Percentiles rank a stretch among this genome's conserved stretches.
Evolutionary conservation across 2,797 vertebrate species (phyloP).

Genomic region (Melanitta fusca): DNA sequence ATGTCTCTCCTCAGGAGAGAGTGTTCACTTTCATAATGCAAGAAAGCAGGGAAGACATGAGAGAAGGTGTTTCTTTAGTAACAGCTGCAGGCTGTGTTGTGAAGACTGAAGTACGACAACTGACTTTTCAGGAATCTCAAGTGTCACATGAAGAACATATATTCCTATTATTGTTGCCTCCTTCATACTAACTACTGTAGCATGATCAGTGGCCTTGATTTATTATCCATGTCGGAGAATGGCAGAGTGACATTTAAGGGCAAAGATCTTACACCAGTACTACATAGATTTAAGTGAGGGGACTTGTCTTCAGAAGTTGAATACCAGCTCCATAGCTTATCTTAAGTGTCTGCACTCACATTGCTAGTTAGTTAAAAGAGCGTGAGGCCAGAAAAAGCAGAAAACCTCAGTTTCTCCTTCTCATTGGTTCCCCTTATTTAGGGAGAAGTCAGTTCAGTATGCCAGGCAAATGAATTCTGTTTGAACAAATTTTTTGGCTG

Average conservation of each 20-base stretch:
- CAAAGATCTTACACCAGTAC: neutral
- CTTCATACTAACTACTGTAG: neutral
- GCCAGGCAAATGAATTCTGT: neutral
- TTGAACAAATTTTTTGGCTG: neutral
- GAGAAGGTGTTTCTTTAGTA: neutral
- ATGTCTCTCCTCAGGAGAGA: neutral
- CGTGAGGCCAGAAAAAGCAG: neutral
- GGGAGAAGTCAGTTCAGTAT: neutral
- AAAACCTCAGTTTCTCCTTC: neutral
- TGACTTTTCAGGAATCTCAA: constrained; percentile 11
- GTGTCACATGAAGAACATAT: neutral
- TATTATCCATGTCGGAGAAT: neutral
- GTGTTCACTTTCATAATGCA: neutral
- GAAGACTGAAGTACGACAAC: constrained; percentile 4
- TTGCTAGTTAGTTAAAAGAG: neutral
- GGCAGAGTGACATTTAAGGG: neutral
- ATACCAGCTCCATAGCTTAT: neutral
- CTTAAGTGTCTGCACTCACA: neutral
- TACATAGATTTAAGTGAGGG: neutral
- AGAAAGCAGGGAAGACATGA: neutral
- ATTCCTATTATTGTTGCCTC: neutral
- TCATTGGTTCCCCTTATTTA: neutral
- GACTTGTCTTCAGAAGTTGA: neutral
- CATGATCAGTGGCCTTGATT: neutral
- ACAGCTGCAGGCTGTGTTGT: neutral